phyloP scores from a whole-genome alignment of 2,888 invertebrate genomes.

The Polymixis lichenea region DNA sequence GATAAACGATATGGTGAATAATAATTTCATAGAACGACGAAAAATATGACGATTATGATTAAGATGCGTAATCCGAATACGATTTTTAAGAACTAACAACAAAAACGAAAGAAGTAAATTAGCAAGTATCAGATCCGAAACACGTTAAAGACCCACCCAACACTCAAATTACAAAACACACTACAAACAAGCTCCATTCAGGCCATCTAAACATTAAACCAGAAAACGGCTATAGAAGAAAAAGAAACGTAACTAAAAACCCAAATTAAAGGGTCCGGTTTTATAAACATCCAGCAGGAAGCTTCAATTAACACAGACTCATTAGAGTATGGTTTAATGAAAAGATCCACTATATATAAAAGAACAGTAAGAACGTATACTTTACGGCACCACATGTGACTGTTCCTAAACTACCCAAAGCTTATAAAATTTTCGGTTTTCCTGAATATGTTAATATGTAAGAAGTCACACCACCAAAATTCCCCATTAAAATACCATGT shows the following conservation, averaged over 20 bases:
- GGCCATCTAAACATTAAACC: conserved; percentile 53
- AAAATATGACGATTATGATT: background rate
- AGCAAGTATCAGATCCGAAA: conserved; percentile 1
- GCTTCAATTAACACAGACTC: conserved; percentile 81
- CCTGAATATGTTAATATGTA: too few relatives aligned
- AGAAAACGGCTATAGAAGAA: conserved; percentile 53
- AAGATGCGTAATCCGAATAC: background rate
- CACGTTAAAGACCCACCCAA: conserved; percentile 7
- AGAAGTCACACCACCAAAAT: too few relatives aligned
- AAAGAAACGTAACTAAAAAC: conserved; percentile 65
- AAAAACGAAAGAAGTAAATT: conserved; percentile 13
- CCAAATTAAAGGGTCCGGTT: conserved; percentile 70
- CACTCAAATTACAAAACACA: conserved; percentile 45
- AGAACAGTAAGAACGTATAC: conserved; percentile 61
- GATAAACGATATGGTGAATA: background rate
- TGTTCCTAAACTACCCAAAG: too few relatives aligned
- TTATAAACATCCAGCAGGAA: conserved; percentile 75
- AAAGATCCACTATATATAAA: conserved; percentile 80
- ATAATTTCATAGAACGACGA: background rate
- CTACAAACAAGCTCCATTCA: conserved; percentile 47
- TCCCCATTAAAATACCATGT: too few relatives aligned
- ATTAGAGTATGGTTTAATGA: conserved; percentile 81
- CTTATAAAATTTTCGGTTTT: too few relatives aligned
- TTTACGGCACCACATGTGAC: too few relatives aligned
- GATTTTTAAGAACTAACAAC: background rate